These are phyloP conservation scores for Chaetodon trifascialis DNA, from an alignment of 2,113 vertebrate species.

Conservation along the genomic window DNA sequence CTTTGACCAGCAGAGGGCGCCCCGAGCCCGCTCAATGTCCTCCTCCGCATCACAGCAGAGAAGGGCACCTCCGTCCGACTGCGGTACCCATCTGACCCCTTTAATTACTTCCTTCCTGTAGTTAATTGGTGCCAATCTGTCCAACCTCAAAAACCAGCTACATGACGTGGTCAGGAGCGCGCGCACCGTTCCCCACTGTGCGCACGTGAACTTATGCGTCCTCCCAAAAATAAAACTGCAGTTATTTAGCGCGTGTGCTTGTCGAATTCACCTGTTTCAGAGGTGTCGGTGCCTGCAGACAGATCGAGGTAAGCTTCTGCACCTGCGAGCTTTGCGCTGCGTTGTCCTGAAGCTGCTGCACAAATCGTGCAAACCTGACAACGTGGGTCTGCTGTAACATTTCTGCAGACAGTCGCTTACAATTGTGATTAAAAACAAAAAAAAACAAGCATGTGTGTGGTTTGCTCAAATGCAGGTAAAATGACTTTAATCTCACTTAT, in stretches of 20 bases:
- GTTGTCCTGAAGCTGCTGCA: background rate
- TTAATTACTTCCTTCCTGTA: conserved; percentile 73
- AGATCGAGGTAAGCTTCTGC: conserved; percentile 35
- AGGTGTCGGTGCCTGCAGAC: conserved; percentile 32
- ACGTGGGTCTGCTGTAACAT: no score
- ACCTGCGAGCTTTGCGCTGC: conserved; percentile 41
- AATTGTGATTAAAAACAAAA: background rate
- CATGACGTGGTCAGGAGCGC: background rate
- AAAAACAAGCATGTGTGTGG: no score
- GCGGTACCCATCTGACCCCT: conserved; percentile 52
- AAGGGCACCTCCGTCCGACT: conserved; percentile 21
- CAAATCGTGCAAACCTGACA: conserved; percentile 12
- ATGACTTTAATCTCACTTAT: background rate
- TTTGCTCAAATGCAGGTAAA: conserved; percentile 1
- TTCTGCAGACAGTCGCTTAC: background rate
- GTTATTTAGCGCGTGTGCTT: background rate
- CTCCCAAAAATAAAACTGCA: background rate
- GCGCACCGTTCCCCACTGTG: background rate
- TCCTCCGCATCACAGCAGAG: background rate
- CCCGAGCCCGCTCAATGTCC: conserved; percentile 38
- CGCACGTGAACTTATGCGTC: background rate
- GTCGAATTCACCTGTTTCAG: conserved; percentile 52
- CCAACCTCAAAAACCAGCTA: conserved; percentile 9
- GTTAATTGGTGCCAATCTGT: conserved; percentile 68
- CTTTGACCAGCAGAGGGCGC: conserved; percentile 66